Percentiles rank a stretch among this genome's conserved stretches.
Conservation (phyloP, 2,888 invertebrate species). For the Euplagia quadripunctaria region DNA sequence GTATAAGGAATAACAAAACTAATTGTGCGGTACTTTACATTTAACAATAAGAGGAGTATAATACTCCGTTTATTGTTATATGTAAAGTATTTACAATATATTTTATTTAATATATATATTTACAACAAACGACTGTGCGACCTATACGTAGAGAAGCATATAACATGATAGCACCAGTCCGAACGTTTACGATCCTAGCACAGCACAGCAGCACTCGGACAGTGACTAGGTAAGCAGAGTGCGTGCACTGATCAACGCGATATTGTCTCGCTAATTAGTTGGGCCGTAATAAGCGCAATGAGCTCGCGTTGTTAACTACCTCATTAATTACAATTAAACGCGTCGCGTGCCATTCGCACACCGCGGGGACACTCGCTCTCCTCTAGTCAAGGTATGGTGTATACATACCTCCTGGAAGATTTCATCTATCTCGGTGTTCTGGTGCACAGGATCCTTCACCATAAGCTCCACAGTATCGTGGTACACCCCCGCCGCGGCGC, state of each 20-base stretch:
- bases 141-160: too few relatives aligned
- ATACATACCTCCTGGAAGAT: constrained; percentile 69
- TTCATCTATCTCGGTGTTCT: constrained; percentile 58
- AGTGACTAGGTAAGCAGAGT: not conserved
- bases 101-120: too few relatives aligned
- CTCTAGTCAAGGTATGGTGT: not conserved
- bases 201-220: too few relatives aligned
- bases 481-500: constrained; percentile 57
- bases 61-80: constrained; percentile 1
- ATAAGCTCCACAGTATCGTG: constrained; percentile 60
- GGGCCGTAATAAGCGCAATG: constrained; percentile 46
- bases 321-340: constrained; percentile 38
- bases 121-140: too few relatives aligned
- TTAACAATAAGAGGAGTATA: not conserved
- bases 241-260: not conserved
- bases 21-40: not conserved
- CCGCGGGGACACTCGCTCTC: not conserved
- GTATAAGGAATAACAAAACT: not conserved
- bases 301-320: constrained; percentile 42
- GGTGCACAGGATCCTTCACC: constrained; percentile 24
- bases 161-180: too few relatives aligned
- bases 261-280: constrained; percentile 18
- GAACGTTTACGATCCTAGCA: too few relatives aligned
- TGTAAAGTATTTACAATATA: too few relatives aligned
- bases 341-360: not conserved